Conservation (phyloP, 2,888 invertebrate genomes). For the Oligia strigilis region DNA sequence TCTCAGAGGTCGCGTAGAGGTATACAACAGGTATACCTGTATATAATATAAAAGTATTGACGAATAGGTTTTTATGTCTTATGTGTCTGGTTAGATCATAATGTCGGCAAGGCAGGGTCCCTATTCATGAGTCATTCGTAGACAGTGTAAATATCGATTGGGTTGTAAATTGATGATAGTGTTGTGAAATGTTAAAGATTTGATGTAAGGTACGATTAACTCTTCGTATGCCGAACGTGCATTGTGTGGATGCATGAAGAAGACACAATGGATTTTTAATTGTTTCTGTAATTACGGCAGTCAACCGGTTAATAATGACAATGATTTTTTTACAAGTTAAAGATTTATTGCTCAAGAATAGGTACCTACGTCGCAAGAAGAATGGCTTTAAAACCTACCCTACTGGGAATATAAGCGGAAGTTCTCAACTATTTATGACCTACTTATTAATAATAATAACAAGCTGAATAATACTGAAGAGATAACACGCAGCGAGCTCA, state of each 20-base stretch:
- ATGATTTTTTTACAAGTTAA: neutral
- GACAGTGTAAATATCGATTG: neutral
- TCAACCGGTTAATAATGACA: too few relatives aligned
- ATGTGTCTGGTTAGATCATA: slow-evolving; percentile 44
- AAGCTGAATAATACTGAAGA: neutral
- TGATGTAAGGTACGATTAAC: too few relatives aligned
- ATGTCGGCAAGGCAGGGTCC: slow-evolving; percentile 12
- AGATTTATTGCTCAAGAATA: neutral
- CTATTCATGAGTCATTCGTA: slow-evolving; percentile 13
- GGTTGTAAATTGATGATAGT: too few relatives aligned
- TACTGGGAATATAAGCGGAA: neutral
- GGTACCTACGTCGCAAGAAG: neutral
- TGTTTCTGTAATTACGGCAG: too few relatives aligned
- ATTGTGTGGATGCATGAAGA: too few relatives aligned
- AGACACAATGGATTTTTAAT: too few relatives aligned
- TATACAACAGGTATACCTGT: slow-evolving; percentile 23
- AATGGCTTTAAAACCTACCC: neutral
- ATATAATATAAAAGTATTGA: slow-evolving; percentile 30
- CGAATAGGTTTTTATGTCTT: slow-evolving; percentile 42
- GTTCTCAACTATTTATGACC: neutral
- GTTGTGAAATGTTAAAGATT: too few relatives aligned
- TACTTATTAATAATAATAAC: slow-evolving; percentile 17
- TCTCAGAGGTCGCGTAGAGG: slow-evolving; percentile 36
- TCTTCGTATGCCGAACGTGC: too few relatives aligned
- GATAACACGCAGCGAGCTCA: slow-evolving; percentile 22